phyloP scores from a whole-genome alignment of 2,888 invertebrate species.

The Anthophora plumipes region DNA sequence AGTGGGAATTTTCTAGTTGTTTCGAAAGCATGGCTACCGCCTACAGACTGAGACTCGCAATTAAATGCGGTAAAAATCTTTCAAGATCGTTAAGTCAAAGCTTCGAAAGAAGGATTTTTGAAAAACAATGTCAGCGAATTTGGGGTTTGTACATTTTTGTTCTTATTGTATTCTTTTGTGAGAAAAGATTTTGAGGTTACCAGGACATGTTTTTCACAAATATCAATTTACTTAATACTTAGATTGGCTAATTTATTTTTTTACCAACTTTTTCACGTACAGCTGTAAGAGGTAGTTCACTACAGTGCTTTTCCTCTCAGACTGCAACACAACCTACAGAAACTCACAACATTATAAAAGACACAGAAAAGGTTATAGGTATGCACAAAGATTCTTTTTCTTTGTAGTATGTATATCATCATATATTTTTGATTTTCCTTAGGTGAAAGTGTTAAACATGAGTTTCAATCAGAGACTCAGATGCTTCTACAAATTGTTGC shows the following conservation, averaged over 20 bases:
- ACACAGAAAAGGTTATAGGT: slow-evolving; percentile 87
- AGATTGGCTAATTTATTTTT: neutral
- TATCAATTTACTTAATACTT: neutral
- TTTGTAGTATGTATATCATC: neutral
- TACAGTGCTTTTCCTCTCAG: slow-evolving; percentile 77
- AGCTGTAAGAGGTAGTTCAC: slow-evolving; percentile 42
- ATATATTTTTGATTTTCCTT: slow-evolving; percentile 48
- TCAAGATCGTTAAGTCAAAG: slow-evolving; percentile 67
- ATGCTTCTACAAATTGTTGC: slow-evolving; percentile 99
- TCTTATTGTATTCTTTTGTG: neutral
- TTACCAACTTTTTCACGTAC: slow-evolving; percentile 10
- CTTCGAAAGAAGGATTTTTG: slow-evolving; percentile 60
- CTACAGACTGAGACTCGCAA: slow-evolving; percentile 73
- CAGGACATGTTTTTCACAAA: neutral
- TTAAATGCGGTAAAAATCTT: slow-evolving; percentile 75
- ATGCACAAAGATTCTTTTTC: slow-evolving; percentile 40
- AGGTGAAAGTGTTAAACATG: slow-evolving; percentile 90
- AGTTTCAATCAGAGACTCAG: slow-evolving; percentile 98
- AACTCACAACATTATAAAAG: slow-evolving; percentile 87
- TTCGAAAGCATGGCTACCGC: slow-evolving; percentile 76
- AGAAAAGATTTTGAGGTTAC: slow-evolving; percentile 29
- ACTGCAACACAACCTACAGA: slow-evolving; percentile 80
- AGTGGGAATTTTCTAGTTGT: slow-evolving; percentile 7
- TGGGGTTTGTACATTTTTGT: slow-evolving; percentile 65
- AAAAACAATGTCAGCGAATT: slow-evolving; percentile 64